These are phyloP conservation scores for Eurytoma californica DNA, from an alignment of 2,888 invertebrate genomes.

Conservation along the genomic window DNA sequence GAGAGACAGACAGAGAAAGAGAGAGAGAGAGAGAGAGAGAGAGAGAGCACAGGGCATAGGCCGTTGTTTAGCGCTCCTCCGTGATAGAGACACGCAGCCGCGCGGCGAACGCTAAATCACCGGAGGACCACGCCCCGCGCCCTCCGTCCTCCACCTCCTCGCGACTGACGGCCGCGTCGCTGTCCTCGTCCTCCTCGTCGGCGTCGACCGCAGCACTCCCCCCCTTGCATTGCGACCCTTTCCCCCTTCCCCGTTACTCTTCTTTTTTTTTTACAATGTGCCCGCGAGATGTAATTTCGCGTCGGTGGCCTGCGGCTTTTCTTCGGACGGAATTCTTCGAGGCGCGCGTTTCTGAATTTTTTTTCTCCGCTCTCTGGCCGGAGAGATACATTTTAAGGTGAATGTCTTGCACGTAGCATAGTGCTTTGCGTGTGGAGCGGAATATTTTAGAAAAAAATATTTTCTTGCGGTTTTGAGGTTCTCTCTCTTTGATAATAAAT, in stretches of 20 bases:
- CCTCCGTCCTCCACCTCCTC: constrained; percentile 42
- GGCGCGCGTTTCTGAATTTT: not conserved
- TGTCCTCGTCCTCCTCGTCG: constrained; percentile 30
- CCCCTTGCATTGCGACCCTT: not conserved
- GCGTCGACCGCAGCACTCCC: not conserved
- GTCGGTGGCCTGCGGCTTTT: constrained; percentile 4
- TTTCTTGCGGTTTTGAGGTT: too few relatives aligned
- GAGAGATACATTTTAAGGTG: constrained; percentile 36
- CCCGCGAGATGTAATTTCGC: constrained; percentile 43
- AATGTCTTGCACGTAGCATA: constrained; percentile 4
- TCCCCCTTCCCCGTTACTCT: not conserved
- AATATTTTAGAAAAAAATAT: too few relatives aligned
- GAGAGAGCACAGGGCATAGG: constrained; percentile 55
- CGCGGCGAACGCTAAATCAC: constrained; percentile 70
- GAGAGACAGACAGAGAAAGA: not conserved
- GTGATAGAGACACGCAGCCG: constrained; percentile 71
- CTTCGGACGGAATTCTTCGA: not conserved
- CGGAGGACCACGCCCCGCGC: not conserved
- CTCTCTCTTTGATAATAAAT: too few relatives aligned
- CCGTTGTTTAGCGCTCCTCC: constrained; percentile 65
- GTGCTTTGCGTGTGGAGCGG: too few relatives aligned
- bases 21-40: constrained; percentile 12
- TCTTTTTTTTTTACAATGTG: constrained; percentile 7
- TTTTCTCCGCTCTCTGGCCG: not conserved
- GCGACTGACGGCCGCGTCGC: not conserved